These are phyloP conservation scores for Squalus acanthias DNA, from an alignment of 2,797 vertebrate genomes.

Conservation along the genomic window DNA sequence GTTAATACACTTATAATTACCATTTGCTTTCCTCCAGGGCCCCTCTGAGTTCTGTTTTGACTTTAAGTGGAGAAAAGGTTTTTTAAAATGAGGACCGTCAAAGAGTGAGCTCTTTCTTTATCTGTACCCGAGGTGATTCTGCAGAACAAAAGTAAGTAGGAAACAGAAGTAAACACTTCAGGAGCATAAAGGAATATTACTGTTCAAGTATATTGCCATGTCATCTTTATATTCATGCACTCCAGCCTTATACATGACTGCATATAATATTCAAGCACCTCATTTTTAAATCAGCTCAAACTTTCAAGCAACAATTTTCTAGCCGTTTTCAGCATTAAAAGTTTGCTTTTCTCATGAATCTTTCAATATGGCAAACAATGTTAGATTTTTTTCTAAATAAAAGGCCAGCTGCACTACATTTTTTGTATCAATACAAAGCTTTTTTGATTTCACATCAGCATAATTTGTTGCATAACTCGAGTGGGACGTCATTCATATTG, in stretches of 20 bases:
- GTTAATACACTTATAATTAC: constrained; percentile 43
- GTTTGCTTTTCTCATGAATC: neutral
- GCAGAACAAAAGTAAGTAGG: constrained; percentile 29
- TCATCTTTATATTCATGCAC: neutral
- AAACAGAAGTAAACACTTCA: constrained; percentile 25
- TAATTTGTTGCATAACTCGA: neutral
- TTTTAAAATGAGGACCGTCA: constrained; percentile 28
- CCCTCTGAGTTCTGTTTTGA: neutral
- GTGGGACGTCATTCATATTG: neutral
- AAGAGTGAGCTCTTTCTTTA: constrained; percentile 20
- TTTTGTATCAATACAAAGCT: neutral
- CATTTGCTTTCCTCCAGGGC: constrained; percentile 41
- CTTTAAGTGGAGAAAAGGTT: constrained; percentile 30
- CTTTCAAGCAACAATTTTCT: neutral
- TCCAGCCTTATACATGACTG: neutral
- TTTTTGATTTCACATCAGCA: neutral
- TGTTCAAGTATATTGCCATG: neutral
- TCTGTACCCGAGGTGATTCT: constrained; percentile 21
- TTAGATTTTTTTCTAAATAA: neutral
- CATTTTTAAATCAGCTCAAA: neutral
- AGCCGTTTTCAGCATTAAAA: neutral
- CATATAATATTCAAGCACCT: neutral
- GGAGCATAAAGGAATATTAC: neutral
- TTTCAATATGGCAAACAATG: neutral
- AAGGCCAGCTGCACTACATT: neutral